These are phyloP conservation scores for Leptodactylus fallax DNA, from an alignment of 2,797 vertebrate species.

Conservation along the genomic window DNA sequence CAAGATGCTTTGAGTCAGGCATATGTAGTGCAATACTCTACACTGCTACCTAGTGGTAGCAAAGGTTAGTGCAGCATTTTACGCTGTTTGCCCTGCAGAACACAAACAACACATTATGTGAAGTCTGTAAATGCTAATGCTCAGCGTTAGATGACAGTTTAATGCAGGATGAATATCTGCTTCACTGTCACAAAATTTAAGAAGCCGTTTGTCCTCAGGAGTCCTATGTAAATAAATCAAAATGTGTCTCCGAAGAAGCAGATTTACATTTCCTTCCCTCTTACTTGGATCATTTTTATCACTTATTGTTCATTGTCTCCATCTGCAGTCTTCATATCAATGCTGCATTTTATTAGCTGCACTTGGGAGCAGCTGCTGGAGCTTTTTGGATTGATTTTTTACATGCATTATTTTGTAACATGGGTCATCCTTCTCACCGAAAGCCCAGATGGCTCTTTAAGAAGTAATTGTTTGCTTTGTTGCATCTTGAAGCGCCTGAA, in stretches of 20 bases:
- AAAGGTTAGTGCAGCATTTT: background rate
- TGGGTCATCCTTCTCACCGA: background rate
- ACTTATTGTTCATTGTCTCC: constrained; percentile 19
- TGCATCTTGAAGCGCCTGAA: constrained; percentile 12
- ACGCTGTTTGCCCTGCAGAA: background rate
- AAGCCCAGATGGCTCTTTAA: constrained; percentile 24
- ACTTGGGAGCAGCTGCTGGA: constrained; percentile 22
- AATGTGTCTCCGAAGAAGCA: constrained; percentile 5
- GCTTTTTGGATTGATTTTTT: constrained; percentile 9
- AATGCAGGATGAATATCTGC: background rate
- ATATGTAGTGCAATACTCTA: background rate
- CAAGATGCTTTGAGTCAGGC: background rate
- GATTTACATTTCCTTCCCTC: background rate
- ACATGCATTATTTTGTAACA: background rate
- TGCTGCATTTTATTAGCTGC: background rate
- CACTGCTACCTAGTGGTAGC: background rate
- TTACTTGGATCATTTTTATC: constrained; percentile 26
- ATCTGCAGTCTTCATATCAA: constrained; percentile 16
- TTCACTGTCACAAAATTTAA: background rate
- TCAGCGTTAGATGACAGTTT: background rate
- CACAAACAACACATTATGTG: background rate
- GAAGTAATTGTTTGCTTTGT: background rate
- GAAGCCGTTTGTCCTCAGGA: constrained; percentile 2
- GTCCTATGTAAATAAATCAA: constrained; percentile 5
- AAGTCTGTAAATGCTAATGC: background rate